These are phyloP conservation scores for Aethes cnicana DNA, from an alignment of 2,888 invertebrate species.

Conservation along the genomic window DNA sequence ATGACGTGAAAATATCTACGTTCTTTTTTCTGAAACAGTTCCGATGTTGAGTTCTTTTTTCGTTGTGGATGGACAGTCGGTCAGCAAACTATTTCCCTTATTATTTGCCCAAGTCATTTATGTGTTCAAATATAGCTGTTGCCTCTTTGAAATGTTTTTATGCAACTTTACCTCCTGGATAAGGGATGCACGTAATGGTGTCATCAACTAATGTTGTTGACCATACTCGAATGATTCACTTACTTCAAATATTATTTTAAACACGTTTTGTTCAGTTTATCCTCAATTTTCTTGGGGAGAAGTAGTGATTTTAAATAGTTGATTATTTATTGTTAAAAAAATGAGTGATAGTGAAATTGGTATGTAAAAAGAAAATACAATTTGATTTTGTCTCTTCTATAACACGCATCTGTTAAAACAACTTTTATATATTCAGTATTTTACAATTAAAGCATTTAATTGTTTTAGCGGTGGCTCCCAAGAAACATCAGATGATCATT, in stretches of 20 bases:
- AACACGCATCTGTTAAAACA: background rate
- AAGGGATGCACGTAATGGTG: no score
- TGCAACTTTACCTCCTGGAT: no score
- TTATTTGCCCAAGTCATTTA: no score
- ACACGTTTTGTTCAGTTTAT: conserved; percentile 12
- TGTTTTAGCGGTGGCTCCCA: conserved; percentile 83
- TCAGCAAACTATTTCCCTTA: no score
- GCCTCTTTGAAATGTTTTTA: no score
- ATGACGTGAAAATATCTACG: no score
- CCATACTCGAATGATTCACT: conserved; percentile 17
- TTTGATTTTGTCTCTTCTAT: background rate
- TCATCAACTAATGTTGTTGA: conserved; percentile 4
- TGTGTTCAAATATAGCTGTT: no score
- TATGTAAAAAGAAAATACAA: background rate
- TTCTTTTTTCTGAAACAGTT: no score
- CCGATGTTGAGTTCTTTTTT: no score
- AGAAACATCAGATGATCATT: conserved; percentile 93
- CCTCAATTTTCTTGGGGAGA: conserved; percentile 2
- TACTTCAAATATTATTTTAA: conserved; percentile 3
- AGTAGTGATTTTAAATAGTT: background rate
- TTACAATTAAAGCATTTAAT: conserved; percentile 1
- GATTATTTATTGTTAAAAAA: background rate
- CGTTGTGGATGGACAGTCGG: no score
- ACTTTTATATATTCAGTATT: background rate
- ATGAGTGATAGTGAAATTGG: background rate